phyloP scores from a whole-genome alignment of 1,140 invertebrate species.

The Apis mellifera region DNA sequence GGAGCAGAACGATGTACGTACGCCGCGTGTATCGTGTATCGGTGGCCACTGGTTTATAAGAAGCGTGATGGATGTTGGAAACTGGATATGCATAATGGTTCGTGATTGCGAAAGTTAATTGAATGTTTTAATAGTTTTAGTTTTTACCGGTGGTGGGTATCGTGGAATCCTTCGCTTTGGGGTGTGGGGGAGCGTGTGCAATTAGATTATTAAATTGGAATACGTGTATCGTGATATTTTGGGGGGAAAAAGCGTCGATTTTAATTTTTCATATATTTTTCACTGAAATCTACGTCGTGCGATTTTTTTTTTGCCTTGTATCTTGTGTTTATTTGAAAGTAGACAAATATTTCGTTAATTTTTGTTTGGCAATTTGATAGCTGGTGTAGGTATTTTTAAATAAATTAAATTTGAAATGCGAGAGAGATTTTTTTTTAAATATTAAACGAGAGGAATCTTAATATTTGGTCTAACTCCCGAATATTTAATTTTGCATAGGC shows the following conservation, averaged over 20 bases:
- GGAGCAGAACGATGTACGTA: neutral
- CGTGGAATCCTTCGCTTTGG: neutral
- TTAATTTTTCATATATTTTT: neutral
- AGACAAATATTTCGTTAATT: neutral
- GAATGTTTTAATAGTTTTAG: neutral
- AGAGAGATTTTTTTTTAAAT: neutral
- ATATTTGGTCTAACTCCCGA: neutral
- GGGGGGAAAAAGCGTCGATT: no score
- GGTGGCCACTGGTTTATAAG: neutral
- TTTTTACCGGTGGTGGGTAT: neutral
- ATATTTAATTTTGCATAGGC: neutral
- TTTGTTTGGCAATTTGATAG: neutral
- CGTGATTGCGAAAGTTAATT: neutral
- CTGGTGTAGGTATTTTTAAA: neutral
- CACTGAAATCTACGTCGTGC: neutral
- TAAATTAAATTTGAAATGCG: neutral
- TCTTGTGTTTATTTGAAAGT: neutral
- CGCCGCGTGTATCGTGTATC: neutral
- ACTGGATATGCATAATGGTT: neutral
- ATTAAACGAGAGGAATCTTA: neutral
- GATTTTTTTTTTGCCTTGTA: no score
- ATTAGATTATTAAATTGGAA: no score
- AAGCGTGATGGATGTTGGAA: slow-evolving; percentile 6
- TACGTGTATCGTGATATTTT: no score
- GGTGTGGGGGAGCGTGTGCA: neutral